phyloP scores from a whole-genome alignment of 2,888 invertebrate genomes.

The Eristalis arbustorum region DNA sequence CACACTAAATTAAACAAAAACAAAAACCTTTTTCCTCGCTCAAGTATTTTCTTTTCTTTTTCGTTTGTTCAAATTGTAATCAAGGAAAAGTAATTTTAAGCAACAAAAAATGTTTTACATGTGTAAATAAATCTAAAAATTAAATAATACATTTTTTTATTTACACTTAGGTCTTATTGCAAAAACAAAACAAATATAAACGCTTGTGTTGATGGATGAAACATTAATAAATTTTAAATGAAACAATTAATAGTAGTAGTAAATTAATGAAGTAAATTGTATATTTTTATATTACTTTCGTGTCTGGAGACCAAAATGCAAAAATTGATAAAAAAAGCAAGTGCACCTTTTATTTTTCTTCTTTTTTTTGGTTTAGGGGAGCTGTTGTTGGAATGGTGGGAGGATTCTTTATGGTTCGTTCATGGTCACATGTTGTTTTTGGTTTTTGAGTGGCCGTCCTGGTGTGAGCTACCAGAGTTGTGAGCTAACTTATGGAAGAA shows the following conservation, averaged over 20 bases:
- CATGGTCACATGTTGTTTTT: neutral
- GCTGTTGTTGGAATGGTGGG: neutral
- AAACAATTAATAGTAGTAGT: slow-evolving; percentile 1
- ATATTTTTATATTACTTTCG: slow-evolving; percentile 67
- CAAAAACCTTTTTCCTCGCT: slow-evolving; percentile 63
- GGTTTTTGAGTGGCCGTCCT: neutral
- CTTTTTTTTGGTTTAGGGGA: neutral
- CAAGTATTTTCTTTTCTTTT: slow-evolving; percentile 42
- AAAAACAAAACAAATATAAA: slow-evolving; percentile 14
- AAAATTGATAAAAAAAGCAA: slow-evolving; percentile 19
- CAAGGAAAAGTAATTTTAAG: slow-evolving; percentile 60
- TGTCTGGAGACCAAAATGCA: slow-evolving; percentile 57
- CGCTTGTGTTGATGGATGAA: slow-evolving; percentile 45
- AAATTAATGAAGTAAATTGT: slow-evolving; percentile 56
- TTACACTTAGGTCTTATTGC: slow-evolving; percentile 51
- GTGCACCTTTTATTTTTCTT: neutral
- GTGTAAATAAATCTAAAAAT: slow-evolving; percentile 63
- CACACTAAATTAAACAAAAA: neutral
- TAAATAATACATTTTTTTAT: slow-evolving; percentile 41
- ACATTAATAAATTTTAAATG: slow-evolving; percentile 21
- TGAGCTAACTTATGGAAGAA: no score
- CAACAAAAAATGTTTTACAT: slow-evolving; percentile 41
- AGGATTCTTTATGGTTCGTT: neutral
- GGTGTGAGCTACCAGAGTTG: no score
- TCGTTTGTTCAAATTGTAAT: slow-evolving; percentile 40